Percentiles rank a stretch among this genome's conserved stretches.
Evolutionary conservation across 2,888 invertebrate genomes (phyloP).

Genomic region (Urechis unicinctus): DNA sequence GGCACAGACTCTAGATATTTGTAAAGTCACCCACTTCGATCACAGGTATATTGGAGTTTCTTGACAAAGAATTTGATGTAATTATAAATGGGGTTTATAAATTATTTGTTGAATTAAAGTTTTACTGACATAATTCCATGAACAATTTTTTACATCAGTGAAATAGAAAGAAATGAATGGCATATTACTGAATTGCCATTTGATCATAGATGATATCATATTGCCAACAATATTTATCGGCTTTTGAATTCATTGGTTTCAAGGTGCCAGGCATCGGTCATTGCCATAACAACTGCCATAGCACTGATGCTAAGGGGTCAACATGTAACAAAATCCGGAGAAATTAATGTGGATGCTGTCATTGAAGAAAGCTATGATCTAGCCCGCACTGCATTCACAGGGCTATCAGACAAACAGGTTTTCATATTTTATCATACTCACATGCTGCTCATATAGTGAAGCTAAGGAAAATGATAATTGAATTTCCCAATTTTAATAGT

Average conservation of each 20-base stretch:
- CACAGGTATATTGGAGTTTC: slow-evolving; percentile 25
- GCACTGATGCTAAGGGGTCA: slow-evolving; percentile 35
- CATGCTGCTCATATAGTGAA: no score
- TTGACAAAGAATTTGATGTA: not conserved
- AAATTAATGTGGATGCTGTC: slow-evolving; percentile 31
- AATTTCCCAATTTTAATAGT: no score
- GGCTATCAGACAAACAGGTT: no score
- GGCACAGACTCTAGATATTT: slow-evolving; percentile 36
- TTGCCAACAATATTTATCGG: not conserved
- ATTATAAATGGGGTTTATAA: not conserved
- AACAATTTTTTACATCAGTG: no score
- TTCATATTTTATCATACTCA: no score
- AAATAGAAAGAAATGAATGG: no score
- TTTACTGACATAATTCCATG: no score
- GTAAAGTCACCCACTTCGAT: slow-evolving; percentile 37
- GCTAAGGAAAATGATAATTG: no score
- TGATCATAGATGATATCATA: no score
- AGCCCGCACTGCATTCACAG: slow-evolving; percentile 19
- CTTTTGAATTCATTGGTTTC: not conserved
- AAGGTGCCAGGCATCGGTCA: slow-evolving; percentile 45
- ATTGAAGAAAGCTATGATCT: slow-evolving; percentile 32
- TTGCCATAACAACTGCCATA: slow-evolving; percentile 38
- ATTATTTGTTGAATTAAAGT: no score
- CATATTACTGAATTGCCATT: no score
- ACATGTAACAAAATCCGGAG: slow-evolving; percentile 33